Evolutionary conservation across 2,113 vertebrate species (phyloP), one percentile per base, ranked within the genome.

Genomic region (Peromyscus leucopus): DNA sequence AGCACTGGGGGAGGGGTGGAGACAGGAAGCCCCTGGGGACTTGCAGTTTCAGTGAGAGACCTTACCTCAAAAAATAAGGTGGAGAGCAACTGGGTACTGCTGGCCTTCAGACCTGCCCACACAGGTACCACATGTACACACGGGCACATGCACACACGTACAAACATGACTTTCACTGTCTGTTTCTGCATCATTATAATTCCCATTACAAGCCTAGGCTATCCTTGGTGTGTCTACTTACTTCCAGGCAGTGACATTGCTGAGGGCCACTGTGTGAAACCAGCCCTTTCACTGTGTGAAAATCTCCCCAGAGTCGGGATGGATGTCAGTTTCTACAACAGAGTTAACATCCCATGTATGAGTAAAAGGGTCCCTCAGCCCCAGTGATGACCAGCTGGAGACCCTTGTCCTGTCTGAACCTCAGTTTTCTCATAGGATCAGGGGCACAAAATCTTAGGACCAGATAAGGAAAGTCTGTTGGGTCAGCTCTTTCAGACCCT

Each of bases 161-260:
- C 36, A 71, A 6, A 5, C n/a, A 12, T 3, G 15, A 16, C 24
- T 10, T 13, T 24, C 24, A 21, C 0, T 0, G 1, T 46, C 13
- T 11, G 16, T 59, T 5, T 4, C 31, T 12, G 28, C 13, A 59
- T 36, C 26, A 8, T 79, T 59, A 19, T 12, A 51, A 22, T 15
- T 42, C 24, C 21, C 2, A 16, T 7, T 36, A 22, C 16, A 26
- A 15, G 55, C 36, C 74, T 10, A 28, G 17, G 59, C 48, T 46
- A 3, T 3, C 36, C 67, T 28, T 69, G 17, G 2, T 22, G 2
- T 31, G 75, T 31, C 7, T 17, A 19, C 15, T 17, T 28, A 28
- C 67, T 21, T 46, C 46, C 19, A 48, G 42, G 28, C 78, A n/a
- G 31, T 0, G 9, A n/a, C 13, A 1, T 3, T 24, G n/a, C 75